Conservation (phyloP, 1,140 invertebrate species). For the Patella vulgata region DNA sequence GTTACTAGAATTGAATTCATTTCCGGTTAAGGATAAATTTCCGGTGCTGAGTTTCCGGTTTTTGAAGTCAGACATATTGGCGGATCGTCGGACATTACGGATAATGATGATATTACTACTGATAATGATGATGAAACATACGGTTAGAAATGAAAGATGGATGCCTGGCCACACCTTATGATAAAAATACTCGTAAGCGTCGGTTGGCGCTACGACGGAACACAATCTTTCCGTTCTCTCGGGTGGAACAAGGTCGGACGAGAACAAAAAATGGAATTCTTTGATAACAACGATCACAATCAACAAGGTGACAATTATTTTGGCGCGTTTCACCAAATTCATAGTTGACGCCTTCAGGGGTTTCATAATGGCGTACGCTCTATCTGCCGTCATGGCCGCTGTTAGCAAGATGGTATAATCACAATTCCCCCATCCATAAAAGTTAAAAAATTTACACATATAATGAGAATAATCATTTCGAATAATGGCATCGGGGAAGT, state of each 20-base stretch:
- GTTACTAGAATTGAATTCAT: neutral
- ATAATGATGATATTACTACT: constrained; percentile 44
- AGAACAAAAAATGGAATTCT: constrained; percentile 50
- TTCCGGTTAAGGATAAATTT: constrained; percentile 6
- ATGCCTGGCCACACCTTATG: constrained; percentile 44
- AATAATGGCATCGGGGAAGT: constrained; percentile 44
- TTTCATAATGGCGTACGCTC: constrained; percentile 45
- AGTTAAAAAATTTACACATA: constrained; percentile 56
- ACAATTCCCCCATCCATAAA: constrained; percentile 51
- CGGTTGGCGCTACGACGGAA: constrained; percentile 31
- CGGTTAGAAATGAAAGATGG: constrained; percentile 33
- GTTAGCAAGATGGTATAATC: constrained; percentile 50
- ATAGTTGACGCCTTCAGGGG: constrained; percentile 35
- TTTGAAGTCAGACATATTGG: constrained; percentile 18
- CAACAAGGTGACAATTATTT: constrained; percentile 26
- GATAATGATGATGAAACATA: constrained; percentile 43
- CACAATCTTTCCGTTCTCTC: constrained; percentile 44
- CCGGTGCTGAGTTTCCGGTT: constrained; percentile 6
- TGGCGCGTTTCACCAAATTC: constrained; percentile 41
- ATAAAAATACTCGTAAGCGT: constrained; percentile 39
- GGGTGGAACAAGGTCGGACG: constrained; percentile 43
- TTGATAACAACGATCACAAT: constrained; percentile 37
- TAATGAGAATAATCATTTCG: constrained; percentile 25
- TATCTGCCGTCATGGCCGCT: constrained; percentile 47
- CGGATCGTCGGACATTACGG: constrained; percentile 31